These are phyloP conservation scores for Setophaga petechia DNA, from an alignment of 2,113 vertebrate genomes.

Conservation along the genomic window DNA sequence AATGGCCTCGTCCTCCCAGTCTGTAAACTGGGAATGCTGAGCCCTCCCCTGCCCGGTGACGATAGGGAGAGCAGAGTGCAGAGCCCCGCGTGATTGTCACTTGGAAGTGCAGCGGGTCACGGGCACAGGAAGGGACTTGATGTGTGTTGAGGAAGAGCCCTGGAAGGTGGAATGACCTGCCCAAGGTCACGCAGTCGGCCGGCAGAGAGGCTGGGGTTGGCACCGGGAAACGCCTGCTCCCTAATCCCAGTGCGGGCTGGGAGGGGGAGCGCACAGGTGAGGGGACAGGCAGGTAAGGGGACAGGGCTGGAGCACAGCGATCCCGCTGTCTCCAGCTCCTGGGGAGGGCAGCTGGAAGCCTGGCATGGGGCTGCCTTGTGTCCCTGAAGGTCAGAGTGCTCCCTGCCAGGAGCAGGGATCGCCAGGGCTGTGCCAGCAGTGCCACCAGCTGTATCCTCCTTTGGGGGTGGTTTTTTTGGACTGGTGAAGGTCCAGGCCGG, in stretches of 20 bases:
- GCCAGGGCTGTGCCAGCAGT: background rate
- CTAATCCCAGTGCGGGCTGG: rapidly evolving
- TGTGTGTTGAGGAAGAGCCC: background rate
- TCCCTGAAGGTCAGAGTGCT: constrained; percentile 48
- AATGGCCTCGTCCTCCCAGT: background rate
- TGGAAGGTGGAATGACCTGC: constrained; percentile 26
- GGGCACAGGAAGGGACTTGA: background rate
- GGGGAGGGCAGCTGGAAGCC: background rate
- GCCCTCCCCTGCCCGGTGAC: rapidly evolving
- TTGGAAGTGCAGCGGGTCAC: background rate
- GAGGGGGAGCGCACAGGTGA: background rate
- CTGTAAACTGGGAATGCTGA: background rate
- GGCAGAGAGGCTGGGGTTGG: background rate
- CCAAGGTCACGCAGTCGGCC: constrained; percentile 10
- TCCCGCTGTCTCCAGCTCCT: background rate
- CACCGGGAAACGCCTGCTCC: background rate
- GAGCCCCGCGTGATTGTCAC: background rate
- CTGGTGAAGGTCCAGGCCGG: background rate
- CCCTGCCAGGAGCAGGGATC: background rate
- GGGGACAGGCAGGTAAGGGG: background rate
- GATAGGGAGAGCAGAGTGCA: rapidly evolving
- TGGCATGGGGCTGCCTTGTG: background rate
- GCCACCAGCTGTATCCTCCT: background rate
- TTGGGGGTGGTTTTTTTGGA: background rate
- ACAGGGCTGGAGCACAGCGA: rapidly evolving